Evolutionary conservation across 2,888 invertebrate species (phyloP), one percentile per base, ranked within the genome.

Genomic region (Deroplatys truncata): DNA sequence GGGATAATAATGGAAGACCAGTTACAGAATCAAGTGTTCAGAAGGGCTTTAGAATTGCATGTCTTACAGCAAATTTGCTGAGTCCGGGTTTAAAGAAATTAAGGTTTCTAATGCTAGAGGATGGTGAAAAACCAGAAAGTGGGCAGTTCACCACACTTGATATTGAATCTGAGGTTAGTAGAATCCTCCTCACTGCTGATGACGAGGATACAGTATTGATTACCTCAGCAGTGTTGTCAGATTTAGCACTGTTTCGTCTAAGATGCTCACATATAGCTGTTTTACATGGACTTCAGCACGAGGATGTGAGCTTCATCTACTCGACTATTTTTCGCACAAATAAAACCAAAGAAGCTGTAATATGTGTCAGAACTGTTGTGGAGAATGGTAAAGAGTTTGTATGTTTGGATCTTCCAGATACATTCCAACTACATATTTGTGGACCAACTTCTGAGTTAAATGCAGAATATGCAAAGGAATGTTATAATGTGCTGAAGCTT

Each of bases 221-320:
- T 43, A 88, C 90, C 25, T 88, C 90, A n/a, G 88, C 88, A 8
- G 28, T 90, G n/a, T 88, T 90, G 25, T 88, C 90, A 28, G 90
- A 90, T 31, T 28, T 88, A 25, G 25, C 89, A 20, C 13, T 90
- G n/a, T 90, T 90, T 72, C 56, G 31, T 1, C 56, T 90, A 28
- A 85, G 56, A 31, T 29, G 82, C 16, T 35, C 56, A n/a, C 83
- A 86, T 29, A 82, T 90, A 49, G 88, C 88, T 28, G 84, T 90
- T 25, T 56, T 90, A 28, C 90, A 90, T 72, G 90, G 90, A 25
- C 85, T 89, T n/a, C 88, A 84, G 20, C 43, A 84, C 43, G 90
- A 90, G n/a, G 90, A 90, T 84, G 82, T 89, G 20, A 86, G 31
- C 28, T 90, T 84, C 56, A 84, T 90, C 15, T 89, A 72, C n/a